A percentile compares a stretch with the other conserved stretches of the same genome.
Conservation (phyloP, 2,797 vertebrate genomes). For the Acrossocheilus wenchowensis region DNA sequence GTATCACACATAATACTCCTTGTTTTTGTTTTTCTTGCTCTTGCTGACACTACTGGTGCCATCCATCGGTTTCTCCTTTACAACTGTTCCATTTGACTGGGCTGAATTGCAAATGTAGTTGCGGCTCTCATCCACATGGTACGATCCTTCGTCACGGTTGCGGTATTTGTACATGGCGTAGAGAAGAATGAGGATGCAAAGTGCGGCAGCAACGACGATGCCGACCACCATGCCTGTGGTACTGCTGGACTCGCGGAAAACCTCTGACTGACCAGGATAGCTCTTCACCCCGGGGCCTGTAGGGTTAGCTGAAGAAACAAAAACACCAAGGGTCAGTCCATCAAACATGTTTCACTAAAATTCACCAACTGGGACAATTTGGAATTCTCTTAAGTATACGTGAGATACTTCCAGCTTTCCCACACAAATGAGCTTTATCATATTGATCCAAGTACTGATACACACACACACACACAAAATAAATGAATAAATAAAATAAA, state of each 20-base stretch:
- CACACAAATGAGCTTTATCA: neutral
- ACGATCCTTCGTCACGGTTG: slow-evolving; percentile 97
- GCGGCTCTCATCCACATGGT: slow-evolving; percentile 97
- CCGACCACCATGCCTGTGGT: slow-evolving; percentile 99
- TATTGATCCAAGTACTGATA: too few species aligned
- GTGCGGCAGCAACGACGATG: slow-evolving; percentile 93
- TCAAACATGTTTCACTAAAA: neutral
- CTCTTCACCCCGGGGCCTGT: slow-evolving; percentile 86
- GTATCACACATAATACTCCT: slow-evolving; percentile 99
- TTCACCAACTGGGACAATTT: neutral
- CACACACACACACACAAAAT: too few species aligned
- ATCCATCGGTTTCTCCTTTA: slow-evolving; percentile 95
- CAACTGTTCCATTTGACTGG: slow-evolving; percentile 95
- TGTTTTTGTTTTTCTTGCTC: slow-evolving; percentile 99
- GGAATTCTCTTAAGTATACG: neutral
- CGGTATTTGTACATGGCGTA: slow-evolving; percentile 99
- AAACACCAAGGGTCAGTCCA: neutral
- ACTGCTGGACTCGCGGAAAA: slow-evolving; percentile 94
- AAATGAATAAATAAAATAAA: too few species aligned
- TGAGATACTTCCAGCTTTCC: neutral
- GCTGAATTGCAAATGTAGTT: slow-evolving; percentile 99
- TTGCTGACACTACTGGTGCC: slow-evolving; percentile 91
- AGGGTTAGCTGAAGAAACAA: slow-evolving; percentile 84
- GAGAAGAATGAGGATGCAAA: slow-evolving; percentile 98
- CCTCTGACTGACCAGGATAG: slow-evolving; percentile 87